Evolutionary conservation across 2,797 vertebrate species (phyloP).

Genomic region (Ammospiza maritima): DNA sequence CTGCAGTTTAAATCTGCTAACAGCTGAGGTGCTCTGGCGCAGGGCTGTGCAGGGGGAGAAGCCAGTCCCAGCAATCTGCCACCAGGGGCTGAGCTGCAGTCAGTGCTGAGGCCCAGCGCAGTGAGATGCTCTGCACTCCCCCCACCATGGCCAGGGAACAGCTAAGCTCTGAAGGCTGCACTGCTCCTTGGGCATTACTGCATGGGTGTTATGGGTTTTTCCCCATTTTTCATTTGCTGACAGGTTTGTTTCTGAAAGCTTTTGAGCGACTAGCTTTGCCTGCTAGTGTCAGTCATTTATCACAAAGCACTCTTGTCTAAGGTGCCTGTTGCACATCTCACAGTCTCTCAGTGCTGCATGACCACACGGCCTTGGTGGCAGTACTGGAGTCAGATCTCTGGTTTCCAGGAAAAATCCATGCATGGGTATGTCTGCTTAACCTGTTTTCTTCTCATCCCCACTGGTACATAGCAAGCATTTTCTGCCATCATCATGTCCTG

Average conservation of each 20-base stretch:
- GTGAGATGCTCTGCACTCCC: background rate
- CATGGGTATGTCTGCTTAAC: background rate
- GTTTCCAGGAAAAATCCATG: background rate
- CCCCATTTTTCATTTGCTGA: background rate
- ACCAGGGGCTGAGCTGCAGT: rapidly evolving
- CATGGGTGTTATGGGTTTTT: background rate
- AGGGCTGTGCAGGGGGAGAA: background rate
- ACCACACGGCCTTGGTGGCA: background rate
- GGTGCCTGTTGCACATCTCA: rapidly evolving
- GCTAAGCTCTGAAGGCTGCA: background rate
- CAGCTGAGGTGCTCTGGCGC: background rate
- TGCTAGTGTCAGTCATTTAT: background rate
- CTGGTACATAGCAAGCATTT: background rate
- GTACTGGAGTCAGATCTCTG: background rate
- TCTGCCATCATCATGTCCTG: background rate
- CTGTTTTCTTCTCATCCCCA: background rate
- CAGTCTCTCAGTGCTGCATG: background rate
- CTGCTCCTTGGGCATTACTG: background rate
- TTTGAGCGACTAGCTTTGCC: background rate
- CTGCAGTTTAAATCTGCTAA: background rate
- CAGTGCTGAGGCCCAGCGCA: background rate
- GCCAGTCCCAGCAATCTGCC: background rate
- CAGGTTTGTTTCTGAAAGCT: background rate
- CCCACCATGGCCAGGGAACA: background rate
- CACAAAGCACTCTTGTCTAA: background rate